These are phyloP conservation scores for Henicopernis longicauda DNA, from an alignment of 2,113 vertebrate genomes.

Conservation along the genomic window DNA sequence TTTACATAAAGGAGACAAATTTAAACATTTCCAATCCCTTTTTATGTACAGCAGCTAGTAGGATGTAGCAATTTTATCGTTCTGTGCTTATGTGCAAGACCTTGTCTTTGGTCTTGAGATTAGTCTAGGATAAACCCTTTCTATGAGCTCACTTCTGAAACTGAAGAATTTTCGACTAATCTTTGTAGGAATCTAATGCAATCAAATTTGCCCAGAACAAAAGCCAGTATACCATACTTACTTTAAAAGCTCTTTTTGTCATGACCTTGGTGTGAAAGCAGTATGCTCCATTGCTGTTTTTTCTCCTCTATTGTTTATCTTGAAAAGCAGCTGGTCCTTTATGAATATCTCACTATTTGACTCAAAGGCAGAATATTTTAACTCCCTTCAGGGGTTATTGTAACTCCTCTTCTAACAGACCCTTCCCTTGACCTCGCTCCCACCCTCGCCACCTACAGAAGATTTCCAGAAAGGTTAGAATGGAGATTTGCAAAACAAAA, in stretches of 20 bases:
- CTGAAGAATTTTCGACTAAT: neutral
- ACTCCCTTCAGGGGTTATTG: neutral
- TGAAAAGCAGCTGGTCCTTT: slow-evolving; percentile 41
- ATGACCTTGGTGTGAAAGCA: slow-evolving; percentile 17
- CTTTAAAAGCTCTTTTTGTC: slow-evolving; percentile 37
- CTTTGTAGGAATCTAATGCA: neutral
- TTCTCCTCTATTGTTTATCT: neutral
- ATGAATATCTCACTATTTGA: neutral
- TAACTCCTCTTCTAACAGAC: neutral
- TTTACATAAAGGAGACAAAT: neutral
- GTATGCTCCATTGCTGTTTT: neutral
- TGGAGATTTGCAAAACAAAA: neutral
- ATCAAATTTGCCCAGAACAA: neutral
- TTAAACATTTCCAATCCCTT: neutral
- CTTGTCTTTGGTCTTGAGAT: neutral
- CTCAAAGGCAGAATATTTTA: slow-evolving; percentile 1
- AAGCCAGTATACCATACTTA: neutral
- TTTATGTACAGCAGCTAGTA: neutral
- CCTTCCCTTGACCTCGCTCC: slow-evolving; percentile 40
- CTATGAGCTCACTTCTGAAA: neutral
- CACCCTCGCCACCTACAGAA: neutral
- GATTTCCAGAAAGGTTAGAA: neutral
- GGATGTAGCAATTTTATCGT: neutral
- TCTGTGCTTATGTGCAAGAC: neutral
- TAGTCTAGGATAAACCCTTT: neutral